These are phyloP conservation scores for Phodopus roborovskii DNA, from an alignment of 2,113 vertebrate genomes.

Conservation along the genomic window DNA sequence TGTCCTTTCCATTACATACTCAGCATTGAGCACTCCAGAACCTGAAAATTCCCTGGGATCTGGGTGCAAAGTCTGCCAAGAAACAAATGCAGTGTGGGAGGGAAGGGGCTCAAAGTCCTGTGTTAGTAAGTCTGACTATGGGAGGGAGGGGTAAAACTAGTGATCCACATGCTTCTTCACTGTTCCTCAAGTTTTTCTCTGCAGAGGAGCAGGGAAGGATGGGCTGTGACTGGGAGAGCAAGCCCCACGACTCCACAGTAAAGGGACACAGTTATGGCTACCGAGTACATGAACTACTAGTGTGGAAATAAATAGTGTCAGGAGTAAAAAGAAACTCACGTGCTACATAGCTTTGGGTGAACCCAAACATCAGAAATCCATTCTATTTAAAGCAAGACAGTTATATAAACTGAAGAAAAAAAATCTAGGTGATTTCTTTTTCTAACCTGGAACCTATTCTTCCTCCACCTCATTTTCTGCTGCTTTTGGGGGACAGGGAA, in stretches of 20 bases:
- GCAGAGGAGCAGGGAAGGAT: neutral
- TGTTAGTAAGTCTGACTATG: neutral
- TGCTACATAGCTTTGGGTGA: neutral
- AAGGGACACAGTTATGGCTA: neutral
- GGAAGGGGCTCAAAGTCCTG: neutral
- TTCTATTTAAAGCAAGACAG: neutral
- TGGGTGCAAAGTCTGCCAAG: neutral
- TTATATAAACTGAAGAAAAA: neutral
- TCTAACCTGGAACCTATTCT: neutral
- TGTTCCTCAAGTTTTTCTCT: neutral
- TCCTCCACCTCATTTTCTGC: neutral
- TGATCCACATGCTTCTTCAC: no score
- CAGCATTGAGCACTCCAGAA: neutral
- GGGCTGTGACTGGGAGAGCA: no score
- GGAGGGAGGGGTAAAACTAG: neutral
- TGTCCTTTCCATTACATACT: neutral
- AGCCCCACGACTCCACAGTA: neutral
- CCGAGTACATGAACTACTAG: neutral
- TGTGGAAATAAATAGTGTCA: neutral
- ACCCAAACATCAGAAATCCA: neutral
- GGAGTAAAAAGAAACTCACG: no score
- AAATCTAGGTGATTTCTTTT: no score
- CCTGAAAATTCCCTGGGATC: neutral
- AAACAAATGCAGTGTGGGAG: neutral
- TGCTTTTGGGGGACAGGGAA: neutral